phyloP scores from a whole-genome alignment of 2,888 invertebrate genomes.

The Nomada lathburiana region DNA sequence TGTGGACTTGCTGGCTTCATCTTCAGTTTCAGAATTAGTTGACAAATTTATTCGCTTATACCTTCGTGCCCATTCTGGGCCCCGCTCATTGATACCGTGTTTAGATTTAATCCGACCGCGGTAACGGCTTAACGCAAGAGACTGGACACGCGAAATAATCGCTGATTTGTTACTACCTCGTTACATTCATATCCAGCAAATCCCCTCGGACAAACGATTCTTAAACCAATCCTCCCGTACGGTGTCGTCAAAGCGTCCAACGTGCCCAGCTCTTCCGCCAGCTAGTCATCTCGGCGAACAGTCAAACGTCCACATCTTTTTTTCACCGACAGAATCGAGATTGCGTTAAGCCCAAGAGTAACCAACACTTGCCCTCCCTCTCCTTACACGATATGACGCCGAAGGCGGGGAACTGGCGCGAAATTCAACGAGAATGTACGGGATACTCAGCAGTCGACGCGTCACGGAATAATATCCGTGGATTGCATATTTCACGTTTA shows the following conservation, averaged over 20 bases:
- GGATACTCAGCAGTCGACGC: constrained; percentile 20
- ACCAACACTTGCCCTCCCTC: neutral
- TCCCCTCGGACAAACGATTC: neutral
- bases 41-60: too few species aligned
- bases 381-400: neutral
- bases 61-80: too few species aligned
- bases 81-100: too few species aligned
- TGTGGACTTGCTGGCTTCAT: neutral
- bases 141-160: too few species aligned
- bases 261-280: neutral
- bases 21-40: neutral
- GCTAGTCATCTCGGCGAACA: neutral
- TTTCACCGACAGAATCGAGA: neutral
- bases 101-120: too few species aligned
- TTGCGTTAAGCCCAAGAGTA: neutral
- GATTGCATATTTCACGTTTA: constrained; percentile 50
- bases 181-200: too few species aligned
- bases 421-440: constrained; percentile 22
- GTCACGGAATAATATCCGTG: constrained; percentile 42
- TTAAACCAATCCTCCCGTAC: neutral
- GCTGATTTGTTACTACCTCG: too few species aligned
- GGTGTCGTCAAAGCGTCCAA: too few species aligned
- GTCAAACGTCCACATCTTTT: neutral
- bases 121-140: too few species aligned
- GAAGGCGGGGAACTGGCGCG: neutral